A percentile compares a stretch with the other conserved stretches of the same genome.
phyloP scores from a whole-genome alignment of 2,797 vertebrate genomes.

The Holocentrus rufus region DNA sequence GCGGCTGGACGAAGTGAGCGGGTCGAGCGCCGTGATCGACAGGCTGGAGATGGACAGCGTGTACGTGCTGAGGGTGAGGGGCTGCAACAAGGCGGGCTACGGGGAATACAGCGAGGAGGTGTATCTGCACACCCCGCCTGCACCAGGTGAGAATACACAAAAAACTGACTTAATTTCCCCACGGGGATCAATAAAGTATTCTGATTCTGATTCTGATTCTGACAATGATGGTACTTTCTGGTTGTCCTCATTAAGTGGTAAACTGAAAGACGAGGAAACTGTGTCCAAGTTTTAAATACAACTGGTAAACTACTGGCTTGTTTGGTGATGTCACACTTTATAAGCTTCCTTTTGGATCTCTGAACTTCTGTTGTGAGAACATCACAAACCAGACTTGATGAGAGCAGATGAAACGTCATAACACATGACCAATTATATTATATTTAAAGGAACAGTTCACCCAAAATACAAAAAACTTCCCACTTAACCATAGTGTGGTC shows the following conservation, averaged over 20 bases:
- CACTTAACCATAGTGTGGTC: too few relatives aligned
- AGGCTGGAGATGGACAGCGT: conserved; percentile 92
- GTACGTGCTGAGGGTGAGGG: conserved; percentile 92
- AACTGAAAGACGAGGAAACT: not conserved
- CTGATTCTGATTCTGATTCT: too few relatives aligned
- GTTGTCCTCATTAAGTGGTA: not conserved
- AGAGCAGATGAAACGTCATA: too few relatives aligned
- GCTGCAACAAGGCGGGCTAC: conserved; percentile 94
- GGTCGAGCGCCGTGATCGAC: conserved; percentile 90
- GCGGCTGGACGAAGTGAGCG: conserved; percentile 89
- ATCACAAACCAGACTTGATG: too few relatives aligned
- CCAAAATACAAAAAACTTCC: too few relatives aligned
- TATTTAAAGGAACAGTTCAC: too few relatives aligned
- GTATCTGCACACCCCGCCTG: conserved; percentile 93
- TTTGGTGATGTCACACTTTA: too few relatives aligned
- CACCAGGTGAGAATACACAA: conserved; percentile 85
- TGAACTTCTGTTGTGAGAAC: too few relatives aligned
- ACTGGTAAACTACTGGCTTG: not conserved
- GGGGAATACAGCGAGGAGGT: conserved; percentile 97
- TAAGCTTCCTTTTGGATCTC: too few relatives aligned
- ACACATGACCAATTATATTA: too few relatives aligned
- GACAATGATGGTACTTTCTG: not conserved
- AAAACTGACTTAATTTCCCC: too few relatives aligned
- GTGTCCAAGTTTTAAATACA: not conserved
- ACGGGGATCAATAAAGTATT: too few relatives aligned